Evolutionary conservation across 2,113 vertebrate species (phyloP), one percentile per base, ranked within the genome.

Genomic region (Paratilapia polleni): DNA sequence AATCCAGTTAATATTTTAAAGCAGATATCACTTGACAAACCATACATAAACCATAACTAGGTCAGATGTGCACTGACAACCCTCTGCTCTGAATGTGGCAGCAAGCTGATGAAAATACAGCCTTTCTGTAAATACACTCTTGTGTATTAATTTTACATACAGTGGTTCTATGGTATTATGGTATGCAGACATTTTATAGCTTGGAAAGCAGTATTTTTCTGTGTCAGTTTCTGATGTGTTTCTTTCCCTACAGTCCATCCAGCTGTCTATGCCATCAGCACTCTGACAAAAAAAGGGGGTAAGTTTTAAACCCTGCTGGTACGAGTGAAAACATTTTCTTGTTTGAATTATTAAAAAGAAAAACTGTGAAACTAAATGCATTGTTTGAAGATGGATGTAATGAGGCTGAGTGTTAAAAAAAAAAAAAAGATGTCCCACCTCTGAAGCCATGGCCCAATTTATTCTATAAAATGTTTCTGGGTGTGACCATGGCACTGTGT

Each of bases 191-290:
- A 49, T 17, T 14, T 17, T 49, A 49, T 17, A 49, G 5, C 47
- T 49, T 4, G 13, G 13, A 43, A 43, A 43, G 41, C 41, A 5
- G 11, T 14, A 43, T n/a, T n/a, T n/a, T n/a, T 43, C 41, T 14
- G 41, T 43, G 41, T 43, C 41, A 43, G 38, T 0, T 68, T 41
- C 34, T 14, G 20, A 22, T 22, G 6, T 1, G 12, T 4, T 41
- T 56, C 52, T 56, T 56, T 47, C 14, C 9, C 60, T 34, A 11
- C 9, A 20, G 28, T 34, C 58, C 22, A 13, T 15, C 36, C 20
- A 24, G 22, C 38, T 47, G 8, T 47, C n/a, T 0, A 0, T 68
- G 38, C n/a, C 43, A 19, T 47, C 41, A 12, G 11, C 11, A 43
- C 12, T 43, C 41, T 43, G 41, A 11, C 41, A 43, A 43, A 43